Evolutionary conservation across 2,797 vertebrate genomes (phyloP), one percentile per base, ranked within the genome.

Genomic region (Gorsachius magnificus): DNA sequence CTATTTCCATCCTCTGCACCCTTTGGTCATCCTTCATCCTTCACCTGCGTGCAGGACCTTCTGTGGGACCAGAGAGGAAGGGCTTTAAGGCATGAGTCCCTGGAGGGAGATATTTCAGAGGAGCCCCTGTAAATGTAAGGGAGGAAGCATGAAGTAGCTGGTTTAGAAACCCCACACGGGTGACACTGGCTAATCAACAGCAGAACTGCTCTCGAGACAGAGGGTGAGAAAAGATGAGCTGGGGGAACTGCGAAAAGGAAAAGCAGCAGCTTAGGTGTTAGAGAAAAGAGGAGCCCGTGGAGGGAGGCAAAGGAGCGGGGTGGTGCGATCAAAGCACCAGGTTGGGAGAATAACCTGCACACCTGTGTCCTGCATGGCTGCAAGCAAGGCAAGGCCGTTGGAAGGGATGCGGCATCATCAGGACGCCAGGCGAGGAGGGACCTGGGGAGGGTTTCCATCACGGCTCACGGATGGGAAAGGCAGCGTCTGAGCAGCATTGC

Each of bases 401-500:
- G 84, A 51, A 51, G 33, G 74, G 61, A 57, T 8, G 36, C 3
- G 11, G 38, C 46, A 28, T 0, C 11, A 35, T 0, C 5, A 28
- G 66, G 70, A 56, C 20, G 20, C 3, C 2, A 64, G 33, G 35
- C 0, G 0, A 85, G 66, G 21, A 63, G 33, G 31, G 18, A 72
- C 8, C 41, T 68, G 31, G 35, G 5, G 50, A 60, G 9, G 43
- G 61, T 17, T 87, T 43, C 74, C 72, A 63, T 19, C 20, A 8
- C 0, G 2, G 29, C 78, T 36, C 28, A 28, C 0, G 5, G 76
- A 64, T 24, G 35, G 66, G 24, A 72, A 48, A 76, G n/a, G 54
- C 79, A 74, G 8, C 0, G 1, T 22, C 56, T 31, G 38, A 83
- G 50, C 61, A 69, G 63, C 38, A 15, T 0, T 31, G 36, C 26